phyloP scores from a whole-genome alignment of 2,888 invertebrate genomes.

The Oxyteleia sp. region DNA sequence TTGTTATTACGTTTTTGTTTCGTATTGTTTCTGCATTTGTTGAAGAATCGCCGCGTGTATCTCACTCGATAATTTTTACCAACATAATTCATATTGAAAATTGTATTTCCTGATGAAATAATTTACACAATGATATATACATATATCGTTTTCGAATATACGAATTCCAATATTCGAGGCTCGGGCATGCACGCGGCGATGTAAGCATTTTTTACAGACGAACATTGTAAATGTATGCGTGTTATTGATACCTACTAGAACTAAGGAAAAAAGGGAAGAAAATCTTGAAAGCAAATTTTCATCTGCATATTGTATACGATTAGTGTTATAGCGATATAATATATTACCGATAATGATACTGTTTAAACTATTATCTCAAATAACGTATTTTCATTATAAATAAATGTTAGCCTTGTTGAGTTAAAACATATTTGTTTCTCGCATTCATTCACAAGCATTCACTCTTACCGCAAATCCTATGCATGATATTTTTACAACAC shows the following conservation, averaged over 20 bases:
- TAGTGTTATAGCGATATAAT: constrained; percentile 87
- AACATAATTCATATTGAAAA: constrained; percentile 3
- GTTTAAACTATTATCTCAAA: constrained; percentile 88
- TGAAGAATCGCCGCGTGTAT: constrained; percentile 75
- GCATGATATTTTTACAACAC: constrained; percentile 43
- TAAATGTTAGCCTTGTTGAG: constrained; percentile 88
- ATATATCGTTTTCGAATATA: constrained; percentile 11
- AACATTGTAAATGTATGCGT: constrained; percentile 85
- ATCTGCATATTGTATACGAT: constrained; percentile 87
- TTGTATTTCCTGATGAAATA: background rate
- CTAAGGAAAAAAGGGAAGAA: constrained; percentile 65
- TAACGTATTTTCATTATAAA: constrained; percentile 88
- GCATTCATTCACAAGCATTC: constrained; percentile 78
- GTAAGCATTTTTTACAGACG: constrained; percentile 74
- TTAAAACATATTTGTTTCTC: constrained; percentile 83
- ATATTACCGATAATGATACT: constrained; percentile 88
- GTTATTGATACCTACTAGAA: constrained; percentile 77
- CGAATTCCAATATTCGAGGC: constrained; percentile 15
- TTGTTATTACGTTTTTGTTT: constrained; percentile 86
- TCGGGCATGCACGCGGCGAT: constrained; percentile 63
- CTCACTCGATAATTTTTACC: constrained; percentile 31
- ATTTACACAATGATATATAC: too few relatives aligned
- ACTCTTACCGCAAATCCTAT: constrained; percentile 73
- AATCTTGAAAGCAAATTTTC: constrained; percentile 78
- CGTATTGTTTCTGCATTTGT: constrained; percentile 85